A percentile compares a stretch with the other conserved stretches of the same genome.
Conservation (phyloP, 2,888 invertebrate genomes). For the Tridacna gigas region DNA sequence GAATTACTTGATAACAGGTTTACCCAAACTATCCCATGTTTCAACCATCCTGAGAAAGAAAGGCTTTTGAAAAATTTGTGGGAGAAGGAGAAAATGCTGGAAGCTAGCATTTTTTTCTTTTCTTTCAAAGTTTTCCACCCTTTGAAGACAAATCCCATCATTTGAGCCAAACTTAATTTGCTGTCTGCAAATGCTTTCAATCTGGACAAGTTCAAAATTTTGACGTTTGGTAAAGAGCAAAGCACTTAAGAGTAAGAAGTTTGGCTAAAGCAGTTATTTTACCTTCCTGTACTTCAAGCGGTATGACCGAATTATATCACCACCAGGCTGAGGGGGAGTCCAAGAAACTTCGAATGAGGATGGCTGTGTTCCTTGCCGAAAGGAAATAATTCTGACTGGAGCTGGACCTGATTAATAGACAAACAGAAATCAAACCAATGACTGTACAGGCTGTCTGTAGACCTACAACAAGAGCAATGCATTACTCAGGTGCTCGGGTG, state of each 20-base stretch:
- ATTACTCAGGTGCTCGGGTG: no score
- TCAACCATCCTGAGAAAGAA: not conserved
- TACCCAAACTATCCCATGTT: not conserved
- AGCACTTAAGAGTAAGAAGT: not conserved
- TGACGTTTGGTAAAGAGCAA: not conserved
- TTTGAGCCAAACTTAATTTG: no score
- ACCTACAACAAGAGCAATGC: no score
- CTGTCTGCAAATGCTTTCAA: not conserved
- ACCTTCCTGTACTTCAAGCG: constrained; percentile 54
- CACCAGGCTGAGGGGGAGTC: constrained; percentile 40
- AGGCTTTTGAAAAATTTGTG: not conserved
- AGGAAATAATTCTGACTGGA: constrained; percentile 46
- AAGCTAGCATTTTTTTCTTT: not conserved
- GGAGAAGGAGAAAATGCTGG: not conserved
- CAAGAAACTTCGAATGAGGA: constrained; percentile 45
- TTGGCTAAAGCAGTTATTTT: not conserved
- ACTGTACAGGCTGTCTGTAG: no score
- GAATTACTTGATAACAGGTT: not conserved
- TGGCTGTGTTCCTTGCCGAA: constrained; percentile 48
- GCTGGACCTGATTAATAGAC: constrained; percentile 36
- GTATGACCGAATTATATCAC: constrained; percentile 28
- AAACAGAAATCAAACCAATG: not conserved
- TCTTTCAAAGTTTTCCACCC: not conserved
- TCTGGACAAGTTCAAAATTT: not conserved
- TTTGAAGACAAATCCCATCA: not conserved